A percentile compares a stretch with the other conserved stretches of the same genome.
phyloP scores from a whole-genome alignment of 2,113 vertebrate genomes.

The Psittacara wagleri region DNA sequence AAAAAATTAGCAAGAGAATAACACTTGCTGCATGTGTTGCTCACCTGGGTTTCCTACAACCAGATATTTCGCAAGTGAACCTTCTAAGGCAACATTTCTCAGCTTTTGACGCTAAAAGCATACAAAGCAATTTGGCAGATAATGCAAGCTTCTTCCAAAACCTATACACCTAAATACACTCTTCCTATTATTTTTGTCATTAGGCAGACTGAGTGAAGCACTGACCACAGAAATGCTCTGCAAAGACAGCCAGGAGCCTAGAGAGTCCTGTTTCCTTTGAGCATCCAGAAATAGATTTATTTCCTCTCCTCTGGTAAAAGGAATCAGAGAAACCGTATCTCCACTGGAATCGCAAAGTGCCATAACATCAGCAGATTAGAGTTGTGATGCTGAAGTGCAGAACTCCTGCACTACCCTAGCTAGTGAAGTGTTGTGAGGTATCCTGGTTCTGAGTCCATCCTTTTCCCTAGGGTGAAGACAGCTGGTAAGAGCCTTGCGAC shows the following conservation, averaged over 20 bases:
- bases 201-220: not conserved
- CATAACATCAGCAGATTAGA: accelerated
- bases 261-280: accelerated
- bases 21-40: not conserved
- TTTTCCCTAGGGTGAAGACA: not conserved
- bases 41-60: not conserved
- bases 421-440: accelerated
- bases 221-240: not conserved
- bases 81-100: not conserved
- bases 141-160: not conserved
- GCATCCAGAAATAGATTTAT: not conserved
- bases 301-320: not conserved
- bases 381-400: not conserved
- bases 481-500: not conserved
- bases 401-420: not conserved
- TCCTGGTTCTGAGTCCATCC: not conserved
- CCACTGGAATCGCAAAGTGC: not conserved
- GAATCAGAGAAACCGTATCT: accelerated
- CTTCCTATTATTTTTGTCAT: not conserved
- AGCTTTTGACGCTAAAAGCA: not conserved
- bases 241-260: not conserved
- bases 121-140: not conserved
- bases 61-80: not conserved
- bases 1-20: not conserved
- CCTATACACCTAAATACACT: not conserved